Evolutionary conservation across 2,797 vertebrate genomes (phyloP).

Genomic region (Australoheros facetus): DNA sequence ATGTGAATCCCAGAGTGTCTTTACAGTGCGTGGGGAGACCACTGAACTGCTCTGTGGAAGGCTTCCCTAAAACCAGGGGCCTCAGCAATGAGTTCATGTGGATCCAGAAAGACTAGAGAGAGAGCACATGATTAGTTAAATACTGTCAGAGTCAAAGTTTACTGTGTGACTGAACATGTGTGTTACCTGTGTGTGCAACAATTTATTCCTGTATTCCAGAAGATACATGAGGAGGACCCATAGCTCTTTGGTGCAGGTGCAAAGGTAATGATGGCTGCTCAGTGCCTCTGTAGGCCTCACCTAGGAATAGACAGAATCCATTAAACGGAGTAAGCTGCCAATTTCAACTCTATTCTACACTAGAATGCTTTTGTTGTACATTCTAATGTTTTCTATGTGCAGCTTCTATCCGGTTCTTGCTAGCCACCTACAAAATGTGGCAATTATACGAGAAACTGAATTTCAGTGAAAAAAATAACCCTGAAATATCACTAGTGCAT

Average conservation of each 20-base stretch:
- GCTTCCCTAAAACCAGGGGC: constrained; percentile 77
- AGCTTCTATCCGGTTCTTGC: neutral
- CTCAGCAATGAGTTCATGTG: constrained; percentile 85
- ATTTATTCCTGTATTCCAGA: constrained; percentile 88
- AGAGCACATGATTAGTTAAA: constrained; percentile 3
- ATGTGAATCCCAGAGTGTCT: constrained; percentile 91
- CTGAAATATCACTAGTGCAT: constrained; percentile 14
- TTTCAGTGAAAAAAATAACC: constrained; percentile 2
- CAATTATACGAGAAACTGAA: neutral
- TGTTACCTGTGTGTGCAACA: constrained; percentile 86
- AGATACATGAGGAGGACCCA: constrained; percentile 93
- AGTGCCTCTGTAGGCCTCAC: constrained; percentile 90
- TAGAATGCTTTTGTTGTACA: neutral
- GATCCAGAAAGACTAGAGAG: constrained; percentile 89
- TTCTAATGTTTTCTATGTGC: neutral
- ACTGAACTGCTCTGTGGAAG: constrained; percentile 56
- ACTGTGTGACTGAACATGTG: neutral
- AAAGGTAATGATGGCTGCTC: constrained; percentile 83
- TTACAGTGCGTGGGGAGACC: constrained; percentile 81
- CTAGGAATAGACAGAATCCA: constrained; percentile 66
- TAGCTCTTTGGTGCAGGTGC: constrained; percentile 90
- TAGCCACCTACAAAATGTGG: neutral
- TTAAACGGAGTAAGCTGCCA: neutral
- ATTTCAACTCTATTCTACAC: neutral
- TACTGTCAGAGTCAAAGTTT: neutral